phyloP scores from a whole-genome alignment of 1,140 invertebrate genomes.

The Ectropis grisescens region DNA sequence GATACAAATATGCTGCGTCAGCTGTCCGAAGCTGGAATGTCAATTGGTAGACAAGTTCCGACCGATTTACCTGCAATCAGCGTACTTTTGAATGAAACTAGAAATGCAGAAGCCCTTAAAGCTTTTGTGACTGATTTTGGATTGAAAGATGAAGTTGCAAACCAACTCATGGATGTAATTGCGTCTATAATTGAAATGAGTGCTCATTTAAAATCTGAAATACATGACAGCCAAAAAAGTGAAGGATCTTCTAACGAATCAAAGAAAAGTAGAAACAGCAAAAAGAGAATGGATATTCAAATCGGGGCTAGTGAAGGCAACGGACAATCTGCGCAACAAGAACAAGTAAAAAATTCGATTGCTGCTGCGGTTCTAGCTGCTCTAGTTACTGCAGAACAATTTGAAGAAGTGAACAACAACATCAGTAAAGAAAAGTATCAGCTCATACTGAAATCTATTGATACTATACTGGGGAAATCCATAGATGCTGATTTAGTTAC shows the following conservation, averaged over 20 bases:
- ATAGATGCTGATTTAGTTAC: slow-evolving; percentile 63
- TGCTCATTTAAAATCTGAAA: slow-evolving; percentile 55
- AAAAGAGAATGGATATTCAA: slow-evolving; percentile 34
- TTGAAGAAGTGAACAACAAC: slow-evolving; percentile 58
- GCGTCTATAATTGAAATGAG: slow-evolving; percentile 68
- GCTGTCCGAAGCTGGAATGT: slow-evolving; percentile 78
- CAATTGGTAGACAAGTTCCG: slow-evolving; percentile 75
- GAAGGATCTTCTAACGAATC: slow-evolving; percentile 25
- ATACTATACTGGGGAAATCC: slow-evolving; percentile 50
- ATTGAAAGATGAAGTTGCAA: slow-evolving; percentile 64
- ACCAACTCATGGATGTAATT: slow-evolving; percentile 66
- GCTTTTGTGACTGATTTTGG: slow-evolving; percentile 65
- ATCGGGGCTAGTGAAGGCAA: slow-evolving; percentile 18
- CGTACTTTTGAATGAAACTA: slow-evolving; percentile 72
- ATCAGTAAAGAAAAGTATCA: slow-evolving; percentile 68
- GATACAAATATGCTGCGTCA: slow-evolving; percentile 78
- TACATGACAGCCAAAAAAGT: slow-evolving; percentile 29
- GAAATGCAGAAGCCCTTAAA: slow-evolving; percentile 61
- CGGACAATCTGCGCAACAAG: slow-evolving; percentile 37
- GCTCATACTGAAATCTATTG: slow-evolving; percentile 72
- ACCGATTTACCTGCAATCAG: slow-evolving; percentile 74
- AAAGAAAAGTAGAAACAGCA: slow-evolving; percentile 30
- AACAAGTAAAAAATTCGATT: slow-evolving; percentile 69
- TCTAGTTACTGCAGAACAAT: slow-evolving; percentile 66
- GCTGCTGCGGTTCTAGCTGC: slow-evolving; percentile 72